Base-by-base conservation (phyloP, 2,888 invertebrate genomes). In the Cryptophagus acutangulus region DNA sequence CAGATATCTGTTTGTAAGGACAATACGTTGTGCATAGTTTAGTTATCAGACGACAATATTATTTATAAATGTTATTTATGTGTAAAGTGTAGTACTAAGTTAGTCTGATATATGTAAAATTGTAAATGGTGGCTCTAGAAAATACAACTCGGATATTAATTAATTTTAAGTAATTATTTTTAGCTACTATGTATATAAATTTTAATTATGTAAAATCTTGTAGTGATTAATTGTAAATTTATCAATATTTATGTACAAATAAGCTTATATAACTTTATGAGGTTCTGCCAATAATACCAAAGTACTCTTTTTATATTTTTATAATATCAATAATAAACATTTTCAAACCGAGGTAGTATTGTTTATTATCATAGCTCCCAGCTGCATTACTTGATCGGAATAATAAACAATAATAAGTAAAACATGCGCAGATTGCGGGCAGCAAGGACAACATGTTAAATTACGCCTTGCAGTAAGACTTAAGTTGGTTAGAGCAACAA, bases 11-110 rank as follows among this genome's bases (percentile, higher is more conserved):
- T 77, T 44, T 77, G 75, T 61, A 77, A 58, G 72, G 83, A 72
- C 65, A 79, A 77, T 15, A 81, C 81, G 0, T 61, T 81, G 43
- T 80, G 80, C 64, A 80, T 81, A 51, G 79, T 81, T 35, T 80
- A 33, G 28, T 2, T 25, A 15, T 26, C n/a, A 4, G 12, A n/a
- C 12, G 3, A 3, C 4, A 4, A 26, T 26, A 26, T 6, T 3
- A 3, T 6, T 6, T 26, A 26, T 26, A n/a, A 26, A 26, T 6
- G 26, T 26, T 12, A n/a, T n/a, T n/a, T n/a, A n/a, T n/a, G n/a
- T n/a, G n/a, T n/a, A n/a, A n/a, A n/a, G n/a, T n/a, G n/a, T n/a
- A n/a, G n/a, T n/a, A n/a, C n/a, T n/a, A n/a, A n/a, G n/a, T 20
- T 20, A 20, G 20, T 9, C 9, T 20, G 9, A 20, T 20, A 9